Conservation (phyloP, 2,888 invertebrate genomes). For the Chydorus sphaericus region DNA sequence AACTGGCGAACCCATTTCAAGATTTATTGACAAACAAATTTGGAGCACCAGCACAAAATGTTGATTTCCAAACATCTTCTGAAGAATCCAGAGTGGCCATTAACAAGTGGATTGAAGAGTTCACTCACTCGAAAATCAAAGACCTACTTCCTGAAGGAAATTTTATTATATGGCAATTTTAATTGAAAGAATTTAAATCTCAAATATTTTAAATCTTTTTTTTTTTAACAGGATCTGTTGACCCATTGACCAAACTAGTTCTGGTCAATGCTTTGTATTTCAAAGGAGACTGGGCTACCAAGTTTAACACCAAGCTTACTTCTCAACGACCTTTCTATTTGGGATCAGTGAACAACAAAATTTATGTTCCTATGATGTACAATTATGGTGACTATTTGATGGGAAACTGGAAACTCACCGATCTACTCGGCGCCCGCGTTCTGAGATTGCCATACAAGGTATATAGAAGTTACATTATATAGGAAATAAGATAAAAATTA, state of each 20-base stretch:
- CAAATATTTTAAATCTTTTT: background rate
- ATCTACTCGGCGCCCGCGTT: slow-evolving; percentile 46
- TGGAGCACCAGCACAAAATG: slow-evolving; percentile 42
- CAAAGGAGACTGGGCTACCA: slow-evolving; percentile 56
- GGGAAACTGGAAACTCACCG: slow-evolving; percentile 45
- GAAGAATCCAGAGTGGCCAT: slow-evolving; percentile 40
- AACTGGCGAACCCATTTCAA: slow-evolving; percentile 38
- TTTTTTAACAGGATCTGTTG: slow-evolving; percentile 34
- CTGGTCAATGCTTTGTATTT: slow-evolving; percentile 76
- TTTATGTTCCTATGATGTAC: slow-evolving; percentile 53
- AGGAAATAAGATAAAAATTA: slow-evolving; percentile 26
- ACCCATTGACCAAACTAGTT: slow-evolving; percentile 44
- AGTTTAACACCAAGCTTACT: slow-evolving; percentile 20
- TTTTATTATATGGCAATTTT: background rate
- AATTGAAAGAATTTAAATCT: slow-evolving; percentile 22
- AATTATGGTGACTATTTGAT: slow-evolving; percentile 46
- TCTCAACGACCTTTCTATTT: slow-evolving; percentile 14
- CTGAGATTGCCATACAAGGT: slow-evolving; percentile 53
- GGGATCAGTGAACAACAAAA: slow-evolving; percentile 33
- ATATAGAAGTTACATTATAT: slow-evolving; percentile 57
- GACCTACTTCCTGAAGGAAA: slow-evolving; percentile 47
- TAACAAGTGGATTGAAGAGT: slow-evolving; percentile 63
- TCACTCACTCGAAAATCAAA: slow-evolving; percentile 69
- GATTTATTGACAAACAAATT: slow-evolving; percentile 45
- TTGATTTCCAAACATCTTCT: slow-evolving; percentile 41